Conservation (phyloP, 2,888 invertebrate genomes). For the Cephus rjabovi region DNA sequence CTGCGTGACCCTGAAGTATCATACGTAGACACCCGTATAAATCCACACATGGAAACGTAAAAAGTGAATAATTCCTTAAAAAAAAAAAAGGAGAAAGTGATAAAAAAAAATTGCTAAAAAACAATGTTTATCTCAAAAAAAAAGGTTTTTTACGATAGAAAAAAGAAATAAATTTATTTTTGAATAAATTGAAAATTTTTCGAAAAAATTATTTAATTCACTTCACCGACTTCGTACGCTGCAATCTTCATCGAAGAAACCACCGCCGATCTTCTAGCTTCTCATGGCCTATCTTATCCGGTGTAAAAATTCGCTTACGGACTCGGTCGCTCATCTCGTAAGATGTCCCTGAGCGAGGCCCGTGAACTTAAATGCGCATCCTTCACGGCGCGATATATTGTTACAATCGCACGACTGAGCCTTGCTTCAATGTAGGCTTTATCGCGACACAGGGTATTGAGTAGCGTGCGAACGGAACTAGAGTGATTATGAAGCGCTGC, state of each 20-base stretch:
- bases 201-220: not conserved
- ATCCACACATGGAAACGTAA: not conserved
- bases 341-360: slow-evolving; percentile 63
- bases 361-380: slow-evolving; percentile 62
- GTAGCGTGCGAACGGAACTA: slow-evolving; percentile 61
- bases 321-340: slow-evolving; percentile 41
- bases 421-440: slow-evolving; percentile 34
- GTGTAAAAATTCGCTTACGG: slow-evolving; percentile 61
- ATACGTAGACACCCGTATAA: not conserved
- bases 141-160: not conserved
- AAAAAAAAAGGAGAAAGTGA: not conserved
- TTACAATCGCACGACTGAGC: slow-evolving; percentile 57
- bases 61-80: not conserved
- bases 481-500: slow-evolving; percentile 48
- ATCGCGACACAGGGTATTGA: slow-evolving; percentile 55
- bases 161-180: not conserved
- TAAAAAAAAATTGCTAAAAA: not conserved
- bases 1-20: not conserved
- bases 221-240: not conserved
- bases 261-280: slow-evolving; percentile 27
- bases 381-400: slow-evolving; percentile 57
- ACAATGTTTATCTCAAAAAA: not conserved
- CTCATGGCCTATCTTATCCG: slow-evolving; percentile 57
- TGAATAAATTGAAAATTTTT: not conserved
- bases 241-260: not conserved